Percentiles rank a stretch among this genome's conserved stretches.
These are phyloP conservation scores for Polyploca ridens DNA, from an alignment of 2,888 invertebrate genomes.

Conservation along the genomic window DNA sequence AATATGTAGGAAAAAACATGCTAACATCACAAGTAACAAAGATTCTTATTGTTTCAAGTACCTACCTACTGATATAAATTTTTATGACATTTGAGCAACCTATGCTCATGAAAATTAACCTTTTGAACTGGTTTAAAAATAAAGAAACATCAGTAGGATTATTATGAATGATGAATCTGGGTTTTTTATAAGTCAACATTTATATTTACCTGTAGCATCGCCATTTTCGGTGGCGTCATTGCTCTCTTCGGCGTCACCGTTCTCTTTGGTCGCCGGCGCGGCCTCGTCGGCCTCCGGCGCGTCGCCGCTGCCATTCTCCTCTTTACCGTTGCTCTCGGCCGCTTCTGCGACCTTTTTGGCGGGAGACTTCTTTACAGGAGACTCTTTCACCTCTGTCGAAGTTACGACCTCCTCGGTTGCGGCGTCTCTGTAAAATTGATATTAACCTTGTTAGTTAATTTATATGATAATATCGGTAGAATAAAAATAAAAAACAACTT, in stretches of 20 bases:
- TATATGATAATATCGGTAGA: neutral
- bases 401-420: constrained; percentile 75
- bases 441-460: neutral
- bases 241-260: constrained; percentile 76
- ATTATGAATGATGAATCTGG: neutral
- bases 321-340: constrained; percentile 78
- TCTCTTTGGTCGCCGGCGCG: constrained; percentile 58
- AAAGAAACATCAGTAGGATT: too few relatives aligned
- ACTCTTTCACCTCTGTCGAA: constrained; percentile 78
- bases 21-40: neutral
- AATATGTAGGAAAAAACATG: neutral
- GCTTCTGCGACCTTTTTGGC: constrained; percentile 77
- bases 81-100: neutral
- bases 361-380: constrained; percentile 80
- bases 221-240: constrained; percentile 79
- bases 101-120: neutral
- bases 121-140: neutral
- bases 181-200: neutral
- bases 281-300: constrained; percentile 65
- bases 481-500: too few relatives aligned
- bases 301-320: constrained; percentile 73
- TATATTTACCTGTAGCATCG: constrained; percentile 66
- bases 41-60: too few relatives aligned
- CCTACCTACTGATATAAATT: too few relatives aligned
- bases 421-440: constrained; percentile 65